These are phyloP conservation scores for Halesus radiatus DNA, from an alignment of 1,140 invertebrate species.

Conservation along the genomic window DNA sequence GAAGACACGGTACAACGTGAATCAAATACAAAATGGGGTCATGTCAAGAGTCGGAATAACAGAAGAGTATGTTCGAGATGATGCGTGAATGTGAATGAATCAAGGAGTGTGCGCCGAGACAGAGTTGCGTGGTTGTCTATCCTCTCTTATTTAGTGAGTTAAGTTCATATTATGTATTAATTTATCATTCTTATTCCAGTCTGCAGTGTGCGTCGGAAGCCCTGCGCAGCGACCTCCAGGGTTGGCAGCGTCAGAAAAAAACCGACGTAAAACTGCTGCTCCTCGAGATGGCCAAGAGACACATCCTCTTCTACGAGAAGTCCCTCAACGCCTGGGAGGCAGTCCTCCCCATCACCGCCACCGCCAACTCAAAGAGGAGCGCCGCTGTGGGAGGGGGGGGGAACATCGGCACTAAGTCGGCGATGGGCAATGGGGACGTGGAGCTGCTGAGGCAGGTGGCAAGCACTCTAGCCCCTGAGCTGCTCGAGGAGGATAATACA, in stretches of 20 bases:
- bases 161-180: too few species aligned
- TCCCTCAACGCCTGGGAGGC: slow-evolving; percentile 41
- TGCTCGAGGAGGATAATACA: slow-evolving; percentile 1
- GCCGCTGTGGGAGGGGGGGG: neutral
- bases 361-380: neutral
- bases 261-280: slow-evolving; percentile 78
- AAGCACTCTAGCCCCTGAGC: neutral
- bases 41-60: too few species aligned
- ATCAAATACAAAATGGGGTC: too few species aligned
- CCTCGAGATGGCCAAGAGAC: slow-evolving; percentile 76
- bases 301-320: slow-evolving; percentile 72
- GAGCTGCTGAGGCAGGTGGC: slow-evolving; percentile 3
- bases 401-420: too few species aligned
- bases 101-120: too few species aligned
- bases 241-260: slow-evolving; percentile 81
- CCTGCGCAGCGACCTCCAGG: slow-evolving; percentile 78
- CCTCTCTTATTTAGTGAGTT: too few species aligned
- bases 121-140: too few species aligned
- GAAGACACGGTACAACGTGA: too few species aligned
- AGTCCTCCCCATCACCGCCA: slow-evolving; percentile 19
- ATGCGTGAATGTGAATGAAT: too few species aligned
- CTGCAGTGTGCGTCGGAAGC: slow-evolving; percentile 81
- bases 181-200: slow-evolving; percentile 58
- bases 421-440: too few species aligned
- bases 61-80: too few species aligned